Evolutionary conservation across 2,797 vertebrate genomes (phyloP).

Genomic region (Tokudaia muenninki): DNA sequence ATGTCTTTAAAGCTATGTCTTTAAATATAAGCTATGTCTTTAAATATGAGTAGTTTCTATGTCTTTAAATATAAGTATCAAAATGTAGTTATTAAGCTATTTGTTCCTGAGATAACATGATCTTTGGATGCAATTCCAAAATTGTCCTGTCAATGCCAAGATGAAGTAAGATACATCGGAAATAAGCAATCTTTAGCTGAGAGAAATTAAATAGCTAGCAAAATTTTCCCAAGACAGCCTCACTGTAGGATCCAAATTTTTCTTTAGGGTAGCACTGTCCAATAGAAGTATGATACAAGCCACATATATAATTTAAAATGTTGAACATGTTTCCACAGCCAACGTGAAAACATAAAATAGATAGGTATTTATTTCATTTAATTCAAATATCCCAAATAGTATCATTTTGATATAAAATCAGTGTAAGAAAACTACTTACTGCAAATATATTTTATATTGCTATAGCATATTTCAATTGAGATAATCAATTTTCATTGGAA

Average conservation of each 20-base stretch:
- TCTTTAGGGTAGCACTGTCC: neutral
- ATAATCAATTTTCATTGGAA: conserved; percentile 38
- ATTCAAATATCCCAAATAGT: conserved; percentile 4
- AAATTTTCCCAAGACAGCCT: conserved; percentile 22
- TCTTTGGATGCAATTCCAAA: conserved; percentile 7
- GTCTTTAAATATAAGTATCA: conserved; percentile 53
- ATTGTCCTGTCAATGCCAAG: neutral
- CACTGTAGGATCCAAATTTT: neutral
- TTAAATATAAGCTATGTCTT: no score
- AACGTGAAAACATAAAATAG: conserved; percentile 17
- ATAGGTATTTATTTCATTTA: neutral
- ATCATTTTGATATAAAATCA: conserved; percentile 4
- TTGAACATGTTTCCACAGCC: neutral
- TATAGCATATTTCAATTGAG: neutral
- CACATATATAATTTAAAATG: neutral
- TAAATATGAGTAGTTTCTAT: neutral
- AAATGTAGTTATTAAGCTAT: neutral
- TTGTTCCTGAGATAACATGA: neutral
- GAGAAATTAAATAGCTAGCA: neutral
- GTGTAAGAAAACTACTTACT: neutral
- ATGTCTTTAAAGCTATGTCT: no score
- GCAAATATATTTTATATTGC: conserved; percentile 1
- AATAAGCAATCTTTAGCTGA: neutral
- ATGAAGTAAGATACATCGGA: conserved; percentile 4
- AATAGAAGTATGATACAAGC: neutral